Base-by-base conservation (phyloP, 2,113 vertebrate genomes). In the Boulengeromyrus knoepffleri region DNA sequence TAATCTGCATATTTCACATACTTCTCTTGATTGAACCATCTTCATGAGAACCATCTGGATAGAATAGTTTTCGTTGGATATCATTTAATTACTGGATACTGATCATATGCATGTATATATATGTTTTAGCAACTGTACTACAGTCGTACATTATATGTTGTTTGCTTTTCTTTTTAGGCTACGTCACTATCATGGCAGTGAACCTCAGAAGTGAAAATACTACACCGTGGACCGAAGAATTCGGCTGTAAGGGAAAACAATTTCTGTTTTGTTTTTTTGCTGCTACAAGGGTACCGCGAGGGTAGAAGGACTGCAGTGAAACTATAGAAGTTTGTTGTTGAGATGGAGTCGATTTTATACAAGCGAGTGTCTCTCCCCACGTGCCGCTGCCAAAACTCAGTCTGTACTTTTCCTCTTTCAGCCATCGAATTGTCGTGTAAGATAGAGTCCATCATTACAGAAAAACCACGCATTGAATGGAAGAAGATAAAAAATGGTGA, bases 391-490 rank as follows among this genome's bases (percentile, higher is more conserved):
- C 52, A 53, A 39, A 77, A 27, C 47, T 21, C 8, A 66, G 42
- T 24, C 27, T 46, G 50, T 88, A 5, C 90, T 49, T 45, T 49
- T 86, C 85, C 47, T 0, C 52, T 42, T 91, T 77, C 94, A 98
- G 98, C 95, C 91, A 96, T 97, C 10, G 98, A 99, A 93, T 93
- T 99, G 83, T 98, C 98, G 1, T 99, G 98, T 94, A 93, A 97
- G 93, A 99, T 99, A 83, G 96, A 97, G 90, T 97, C 97, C 85
- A 98, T 98, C 15, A 95, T 97, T 87, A 97, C 97, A 0, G 92
- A 12, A 46, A 94, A 95, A 3, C 98, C 97, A 90, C 96, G 98
- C 36, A 98, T 99, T 0, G 98, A 99, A 91, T 99, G 98, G 98
- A 99, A 99, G 96, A 99, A 99, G 93, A 98, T 99, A 87, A 95